Percentiles rank a stretch among this genome's conserved stretches.
Conservation (phyloP, 2,797 vertebrate species). For the Orestias chungarensis region DNA sequence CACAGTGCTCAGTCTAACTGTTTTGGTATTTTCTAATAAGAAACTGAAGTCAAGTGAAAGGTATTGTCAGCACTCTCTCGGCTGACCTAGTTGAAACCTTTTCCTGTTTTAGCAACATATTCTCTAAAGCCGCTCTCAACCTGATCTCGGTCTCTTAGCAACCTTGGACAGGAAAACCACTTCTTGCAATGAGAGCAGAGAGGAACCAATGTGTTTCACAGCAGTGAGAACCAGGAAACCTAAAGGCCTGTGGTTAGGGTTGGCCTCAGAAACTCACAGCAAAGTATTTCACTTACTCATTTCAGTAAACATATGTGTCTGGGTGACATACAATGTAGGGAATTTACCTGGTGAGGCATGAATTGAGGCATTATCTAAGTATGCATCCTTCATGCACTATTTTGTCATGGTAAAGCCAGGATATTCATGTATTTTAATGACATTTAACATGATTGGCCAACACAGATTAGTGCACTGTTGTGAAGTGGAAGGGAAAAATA, state of each 20-base stretch:
- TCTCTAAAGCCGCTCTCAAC: background rate
- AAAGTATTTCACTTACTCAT: background rate
- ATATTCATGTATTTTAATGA: background rate
- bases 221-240: slow-evolving; percentile 29
- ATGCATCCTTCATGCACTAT: too few relatives aligned
- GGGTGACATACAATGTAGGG: background rate
- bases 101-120: slow-evolving; percentile 36
- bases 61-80: background rate
- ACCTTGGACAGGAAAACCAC: slow-evolving; percentile 48
- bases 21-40: background rate
- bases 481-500: background rate
- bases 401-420: background rate
- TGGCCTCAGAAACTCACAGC: background rate
- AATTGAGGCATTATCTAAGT: background rate
- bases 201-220: slow-evolving; percentile 16
- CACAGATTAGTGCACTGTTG: background rate
- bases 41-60: background rate
- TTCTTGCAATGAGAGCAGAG: slow-evolving; percentile 13
- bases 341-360: background rate
- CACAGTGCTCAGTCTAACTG: background rate
- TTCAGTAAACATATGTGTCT: background rate
- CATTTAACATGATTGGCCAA: background rate
- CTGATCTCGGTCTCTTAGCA: slow-evolving; percentile 33
- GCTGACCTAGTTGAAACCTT: slow-evolving; percentile 50
- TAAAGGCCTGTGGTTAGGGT: slow-evolving; percentile 23